Percentiles rank a stretch among this genome's conserved stretches.
Evolutionary conservation across 92 coral and sea anemone species (phyloP).

Genomic region (Bergia puertoricense): DNA sequence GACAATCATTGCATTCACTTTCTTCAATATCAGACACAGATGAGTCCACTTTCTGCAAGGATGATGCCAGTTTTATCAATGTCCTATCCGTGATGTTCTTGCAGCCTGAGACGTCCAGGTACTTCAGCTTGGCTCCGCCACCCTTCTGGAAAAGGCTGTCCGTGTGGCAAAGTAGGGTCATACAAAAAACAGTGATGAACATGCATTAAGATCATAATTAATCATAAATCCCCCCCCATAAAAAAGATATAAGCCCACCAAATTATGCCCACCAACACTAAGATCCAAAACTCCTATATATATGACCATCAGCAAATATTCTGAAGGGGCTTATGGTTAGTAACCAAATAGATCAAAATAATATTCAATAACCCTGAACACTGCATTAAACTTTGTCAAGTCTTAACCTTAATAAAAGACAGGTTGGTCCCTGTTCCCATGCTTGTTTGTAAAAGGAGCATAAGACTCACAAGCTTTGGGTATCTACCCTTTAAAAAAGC

Average conservation of each 20-base stretch:
- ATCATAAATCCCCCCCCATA: background rate
- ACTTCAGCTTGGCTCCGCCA: slow-evolving; percentile 70
- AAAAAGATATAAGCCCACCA: no score
- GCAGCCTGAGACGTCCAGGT: slow-evolving; percentile 91
- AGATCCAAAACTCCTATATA: no score
- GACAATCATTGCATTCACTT: slow-evolving; percentile 65
- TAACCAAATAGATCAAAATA: no score
- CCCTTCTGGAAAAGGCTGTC: slow-evolving; percentile 83
- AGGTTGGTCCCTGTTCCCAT: no score
- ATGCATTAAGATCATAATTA: background rate
- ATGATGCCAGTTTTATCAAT: slow-evolving; percentile 74
- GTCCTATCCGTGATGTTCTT: slow-evolving; percentile 90
- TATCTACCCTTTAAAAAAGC: slow-evolving; percentile 77
- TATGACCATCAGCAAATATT: no score
- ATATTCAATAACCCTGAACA: no score
- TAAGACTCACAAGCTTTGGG: background rate
- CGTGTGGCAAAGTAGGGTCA: background rate
- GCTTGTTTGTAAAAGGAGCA: no score
- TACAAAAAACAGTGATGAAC: background rate
- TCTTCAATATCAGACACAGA: slow-evolving; percentile 79
- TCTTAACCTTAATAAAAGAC: no score
- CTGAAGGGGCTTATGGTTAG: no score
- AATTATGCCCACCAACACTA: no score
- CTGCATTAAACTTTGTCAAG: no score
- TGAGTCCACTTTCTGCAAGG: slow-evolving; percentile 67